Evolutionary conservation across 2,113 vertebrate species (phyloP).

Genomic region (Neofelis nebulosa): DNA sequence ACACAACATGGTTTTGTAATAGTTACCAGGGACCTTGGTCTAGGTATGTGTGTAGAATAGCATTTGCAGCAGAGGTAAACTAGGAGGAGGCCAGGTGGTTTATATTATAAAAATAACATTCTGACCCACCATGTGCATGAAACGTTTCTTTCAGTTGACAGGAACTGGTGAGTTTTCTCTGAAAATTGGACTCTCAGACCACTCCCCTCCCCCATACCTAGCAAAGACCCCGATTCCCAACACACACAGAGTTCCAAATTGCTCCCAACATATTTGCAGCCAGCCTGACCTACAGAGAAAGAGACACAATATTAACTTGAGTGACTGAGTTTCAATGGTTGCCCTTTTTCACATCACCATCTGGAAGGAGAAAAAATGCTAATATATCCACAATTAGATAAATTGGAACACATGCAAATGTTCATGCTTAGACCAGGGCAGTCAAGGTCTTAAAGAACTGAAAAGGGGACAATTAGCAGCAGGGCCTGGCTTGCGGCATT

Average conservation of each 20-base stretch:
- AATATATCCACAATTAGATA: constrained; percentile 57
- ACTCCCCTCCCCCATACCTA: constrained; percentile 47
- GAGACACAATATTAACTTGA: constrained; percentile 44
- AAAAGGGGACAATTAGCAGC: constrained; percentile 24
- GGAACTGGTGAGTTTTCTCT: constrained; percentile 75
- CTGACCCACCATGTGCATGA: constrained; percentile 72
- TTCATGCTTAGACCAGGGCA: constrained; percentile 40
- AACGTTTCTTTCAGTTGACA: constrained; percentile 76
- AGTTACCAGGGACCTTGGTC: constrained; percentile 56
- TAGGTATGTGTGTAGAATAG: constrained; percentile 38
- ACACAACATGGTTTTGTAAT: constrained; percentile 49
- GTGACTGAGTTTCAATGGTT: constrained; percentile 49
- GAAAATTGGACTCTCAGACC: constrained; percentile 73
- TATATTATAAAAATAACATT: constrained; percentile 75
- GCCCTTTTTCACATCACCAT: constrained; percentile 68
- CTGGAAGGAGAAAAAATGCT: constrained; percentile 57
- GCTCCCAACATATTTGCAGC: constrained; percentile 43
- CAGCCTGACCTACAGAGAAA: constrained; percentile 49
- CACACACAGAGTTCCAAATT: constrained; percentile 65
- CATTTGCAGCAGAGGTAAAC: constrained; percentile 11
- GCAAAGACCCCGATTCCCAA: constrained; percentile 25
- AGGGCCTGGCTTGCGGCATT: constrained; percentile 50
- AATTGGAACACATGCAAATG: constrained; percentile 67
- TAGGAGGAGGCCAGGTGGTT: constrained; percentile 75
- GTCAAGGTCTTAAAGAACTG: constrained; percentile 39